Evolutionary conservation across 2,797 vertebrate genomes (phyloP).

Genomic region (Dallia pectoralis): DNA sequence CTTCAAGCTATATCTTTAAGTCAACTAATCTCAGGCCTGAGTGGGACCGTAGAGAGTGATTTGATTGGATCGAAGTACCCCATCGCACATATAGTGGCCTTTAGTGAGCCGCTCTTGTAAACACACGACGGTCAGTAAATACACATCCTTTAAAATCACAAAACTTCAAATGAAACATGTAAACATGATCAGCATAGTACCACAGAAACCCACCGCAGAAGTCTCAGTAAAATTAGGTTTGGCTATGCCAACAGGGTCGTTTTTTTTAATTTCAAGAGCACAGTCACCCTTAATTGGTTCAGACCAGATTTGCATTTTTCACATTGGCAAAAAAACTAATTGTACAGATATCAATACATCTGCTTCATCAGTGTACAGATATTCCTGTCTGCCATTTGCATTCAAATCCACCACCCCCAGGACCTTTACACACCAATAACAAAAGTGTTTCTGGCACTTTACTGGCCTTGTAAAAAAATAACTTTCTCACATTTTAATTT

Average conservation of each 20-base stretch:
- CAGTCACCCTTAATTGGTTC: neutral
- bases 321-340: neutral
- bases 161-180: slow-evolving; percentile 3
- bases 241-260: slow-evolving; percentile 1
- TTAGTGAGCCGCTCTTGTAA: neutral
- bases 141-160: neutral
- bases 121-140: neutral
- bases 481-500: slow-evolving; percentile 1
- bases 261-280: slow-evolving; percentile 7
- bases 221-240: neutral
- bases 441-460: neutral
- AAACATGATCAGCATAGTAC: slow-evolving; percentile 10
- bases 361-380: neutral
- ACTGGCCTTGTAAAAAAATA: slow-evolving; percentile 4
- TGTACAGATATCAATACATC: neutral
- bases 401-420: neutral
- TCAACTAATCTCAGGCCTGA: too few relatives aligned
- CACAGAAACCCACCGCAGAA: neutral
- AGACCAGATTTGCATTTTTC: neutral
- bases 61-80: neutral
- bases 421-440: neutral
- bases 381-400: neutral
- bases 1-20: too few relatives aligned
- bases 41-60: neutral
- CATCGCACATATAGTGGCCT: neutral